Evolutionary conservation across 2,113 vertebrate genomes (phyloP).

Genomic region (Myanophis thanlyinensis): DNA sequence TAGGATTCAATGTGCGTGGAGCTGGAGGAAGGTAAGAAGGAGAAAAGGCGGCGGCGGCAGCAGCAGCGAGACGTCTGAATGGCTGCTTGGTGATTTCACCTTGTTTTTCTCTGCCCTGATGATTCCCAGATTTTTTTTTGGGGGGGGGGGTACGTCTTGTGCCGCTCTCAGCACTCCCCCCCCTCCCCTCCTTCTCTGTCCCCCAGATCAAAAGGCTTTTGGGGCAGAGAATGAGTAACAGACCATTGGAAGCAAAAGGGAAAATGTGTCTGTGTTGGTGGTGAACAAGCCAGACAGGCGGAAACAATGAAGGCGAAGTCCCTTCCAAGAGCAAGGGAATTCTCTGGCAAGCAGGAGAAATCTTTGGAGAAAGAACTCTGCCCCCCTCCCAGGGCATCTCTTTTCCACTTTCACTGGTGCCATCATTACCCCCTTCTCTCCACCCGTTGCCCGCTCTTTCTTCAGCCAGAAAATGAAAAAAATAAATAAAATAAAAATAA

Average conservation of each 20-base stretch:
- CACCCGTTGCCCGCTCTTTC: not conserved
- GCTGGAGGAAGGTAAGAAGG: constrained; percentile 46
- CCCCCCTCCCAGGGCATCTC: not conserved
- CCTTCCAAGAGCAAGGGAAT: not conserved
- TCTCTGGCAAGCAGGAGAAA: not conserved
- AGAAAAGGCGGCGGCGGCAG: not conserved
- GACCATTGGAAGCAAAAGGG: not conserved
- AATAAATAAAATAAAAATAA: not conserved
- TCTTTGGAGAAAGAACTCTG: not conserved
- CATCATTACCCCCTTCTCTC: not conserved
- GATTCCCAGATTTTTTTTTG: not conserved
- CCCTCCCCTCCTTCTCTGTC: not conserved
- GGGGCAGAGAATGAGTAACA: not conserved
- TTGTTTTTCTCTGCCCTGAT: not conserved
- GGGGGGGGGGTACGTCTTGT: not conserved
- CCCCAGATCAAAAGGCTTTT: not conserved
- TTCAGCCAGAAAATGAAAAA: not conserved
- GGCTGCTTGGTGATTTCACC: not conserved
- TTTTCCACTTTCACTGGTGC: not conserved
- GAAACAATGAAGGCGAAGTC: not conserved
- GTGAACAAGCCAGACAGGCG: not conserved
- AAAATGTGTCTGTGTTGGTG: not conserved
- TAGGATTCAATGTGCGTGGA: constrained; percentile 18
- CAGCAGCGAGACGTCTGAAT: not conserved
- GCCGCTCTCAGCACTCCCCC: not conserved